Conservation (phyloP, 64 coral and sea anemone species). For the Actinia equina region DNA sequence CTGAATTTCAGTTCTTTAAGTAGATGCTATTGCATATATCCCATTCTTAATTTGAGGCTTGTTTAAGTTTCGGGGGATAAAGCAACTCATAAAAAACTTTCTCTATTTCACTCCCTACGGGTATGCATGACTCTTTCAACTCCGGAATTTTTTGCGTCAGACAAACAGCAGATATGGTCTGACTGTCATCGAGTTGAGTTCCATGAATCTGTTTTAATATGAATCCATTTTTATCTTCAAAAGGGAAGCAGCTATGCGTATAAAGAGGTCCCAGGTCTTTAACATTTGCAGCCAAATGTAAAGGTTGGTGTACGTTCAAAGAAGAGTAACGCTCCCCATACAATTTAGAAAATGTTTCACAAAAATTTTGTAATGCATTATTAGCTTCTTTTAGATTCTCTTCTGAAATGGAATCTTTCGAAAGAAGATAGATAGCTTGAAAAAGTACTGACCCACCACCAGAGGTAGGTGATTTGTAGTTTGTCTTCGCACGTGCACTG, state of each 20-base stretch:
- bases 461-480: no score
- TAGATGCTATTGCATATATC: no score
- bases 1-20: no score
- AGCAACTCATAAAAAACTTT: no score
- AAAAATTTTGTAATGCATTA: background rate
- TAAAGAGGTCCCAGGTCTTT: slow-evolving; percentile 20
- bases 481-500: no score
- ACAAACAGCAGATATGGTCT: slow-evolving; percentile 21
- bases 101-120: no score
- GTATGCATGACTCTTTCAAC: slow-evolving; percentile 25
- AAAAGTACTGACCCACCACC: no score
- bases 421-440: slow-evolving; percentile 10
- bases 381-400: background rate
- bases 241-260: slow-evolving; percentile 38
- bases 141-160: slow-evolving; percentile 22
- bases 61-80: no score
- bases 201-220: slow-evolving; percentile 40
- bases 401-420: slow-evolving; percentile 27
- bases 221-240: slow-evolving; percentile 39
- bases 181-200: slow-evolving; percentile 26
- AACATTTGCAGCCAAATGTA: slow-evolving; percentile 9
- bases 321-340: slow-evolving; percentile 9
- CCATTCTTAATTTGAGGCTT: no score
- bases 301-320: slow-evolving; percentile 9
- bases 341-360: slow-evolving; percentile 5